Conservation (phyloP, 2,888 invertebrate species). For the Iphiclides podalirius region DNA sequence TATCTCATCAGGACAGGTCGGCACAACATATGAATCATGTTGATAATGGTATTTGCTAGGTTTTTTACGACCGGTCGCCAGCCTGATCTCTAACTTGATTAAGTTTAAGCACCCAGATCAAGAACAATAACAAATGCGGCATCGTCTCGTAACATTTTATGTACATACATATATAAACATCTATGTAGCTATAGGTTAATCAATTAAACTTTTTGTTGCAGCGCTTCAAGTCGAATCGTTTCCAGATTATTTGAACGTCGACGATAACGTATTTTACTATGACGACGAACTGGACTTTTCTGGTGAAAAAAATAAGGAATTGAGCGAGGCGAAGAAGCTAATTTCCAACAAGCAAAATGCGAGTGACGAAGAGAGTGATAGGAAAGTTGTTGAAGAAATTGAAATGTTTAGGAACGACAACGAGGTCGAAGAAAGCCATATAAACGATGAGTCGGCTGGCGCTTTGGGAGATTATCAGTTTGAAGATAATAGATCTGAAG, state of each 20-base stretch:
- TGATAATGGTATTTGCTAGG: too few species aligned
- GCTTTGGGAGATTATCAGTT: constrained; percentile 45
- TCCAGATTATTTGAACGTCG: constrained; percentile 12
- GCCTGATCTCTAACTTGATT: too few species aligned
- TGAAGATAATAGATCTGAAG: constrained; percentile 52
- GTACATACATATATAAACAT: too few species aligned
- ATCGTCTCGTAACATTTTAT: too few species aligned
- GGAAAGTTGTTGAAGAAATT: constrained; percentile 19
- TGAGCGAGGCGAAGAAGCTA: neutral
- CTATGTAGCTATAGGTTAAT: too few species aligned
- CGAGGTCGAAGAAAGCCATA: neutral
- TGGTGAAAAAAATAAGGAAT: neutral
- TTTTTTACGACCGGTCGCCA: too few species aligned
- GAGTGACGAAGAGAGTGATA: constrained; percentile 8
- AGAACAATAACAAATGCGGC: too few species aligned
- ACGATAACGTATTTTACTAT: constrained; percentile 15
- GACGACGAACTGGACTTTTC: constrained; percentile 8
- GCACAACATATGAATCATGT: too few species aligned
- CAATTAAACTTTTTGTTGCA: constrained; percentile 13
- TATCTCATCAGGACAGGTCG: too few species aligned
- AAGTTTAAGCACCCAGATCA: too few species aligned
- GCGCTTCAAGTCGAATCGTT: constrained; percentile 6
- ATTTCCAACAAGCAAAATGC: too few species aligned
- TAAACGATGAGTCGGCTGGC: constrained; percentile 17
- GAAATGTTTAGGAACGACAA: constrained; percentile 11